phyloP scores from a whole-genome alignment of 2,888 invertebrate genomes.

The Tuberolachnus salignus region DNA sequence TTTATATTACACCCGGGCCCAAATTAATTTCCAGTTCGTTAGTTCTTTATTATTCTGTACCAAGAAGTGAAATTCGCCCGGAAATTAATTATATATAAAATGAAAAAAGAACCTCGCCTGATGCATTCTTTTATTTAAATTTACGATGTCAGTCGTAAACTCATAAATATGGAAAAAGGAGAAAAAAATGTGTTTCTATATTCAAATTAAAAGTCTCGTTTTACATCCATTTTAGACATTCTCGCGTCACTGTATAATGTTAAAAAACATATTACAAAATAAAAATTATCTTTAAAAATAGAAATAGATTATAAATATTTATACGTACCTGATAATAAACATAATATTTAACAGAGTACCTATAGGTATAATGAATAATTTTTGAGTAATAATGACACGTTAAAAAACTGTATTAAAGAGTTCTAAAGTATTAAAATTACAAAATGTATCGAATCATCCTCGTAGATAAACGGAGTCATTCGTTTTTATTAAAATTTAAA shows the following conservation, averaged over 20 bases:
- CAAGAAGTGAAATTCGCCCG: conserved; percentile 1
- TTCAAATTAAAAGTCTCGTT: neutral
- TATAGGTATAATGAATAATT: neutral
- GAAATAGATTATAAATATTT: neutral
- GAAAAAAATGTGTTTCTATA: neutral
- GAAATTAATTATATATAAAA: conserved; percentile 13
- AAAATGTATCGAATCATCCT: neutral
- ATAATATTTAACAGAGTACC: neutral
- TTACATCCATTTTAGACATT: neutral
- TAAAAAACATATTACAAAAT: too few species aligned
- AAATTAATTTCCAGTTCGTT: conserved; percentile 17
- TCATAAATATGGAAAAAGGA: conserved; percentile 2
- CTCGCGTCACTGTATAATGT: too few species aligned
- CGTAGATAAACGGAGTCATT: neutral
- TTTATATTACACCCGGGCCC: conserved; percentile 1
- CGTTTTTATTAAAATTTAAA: neutral
- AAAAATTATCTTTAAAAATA: too few species aligned
- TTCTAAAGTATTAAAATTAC: too few species aligned
- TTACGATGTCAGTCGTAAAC: conserved; percentile 9
- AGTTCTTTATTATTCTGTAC: conserved; percentile 33
- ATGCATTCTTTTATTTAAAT: conserved; percentile 16
- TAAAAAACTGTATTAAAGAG: too few species aligned
- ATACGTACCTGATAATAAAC: neutral
- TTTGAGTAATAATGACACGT: too few species aligned
- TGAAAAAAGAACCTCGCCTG: neutral